phyloP scores from a whole-genome alignment of 2,797 vertebrate species.

The Bryconaethiops microstoma region DNA sequence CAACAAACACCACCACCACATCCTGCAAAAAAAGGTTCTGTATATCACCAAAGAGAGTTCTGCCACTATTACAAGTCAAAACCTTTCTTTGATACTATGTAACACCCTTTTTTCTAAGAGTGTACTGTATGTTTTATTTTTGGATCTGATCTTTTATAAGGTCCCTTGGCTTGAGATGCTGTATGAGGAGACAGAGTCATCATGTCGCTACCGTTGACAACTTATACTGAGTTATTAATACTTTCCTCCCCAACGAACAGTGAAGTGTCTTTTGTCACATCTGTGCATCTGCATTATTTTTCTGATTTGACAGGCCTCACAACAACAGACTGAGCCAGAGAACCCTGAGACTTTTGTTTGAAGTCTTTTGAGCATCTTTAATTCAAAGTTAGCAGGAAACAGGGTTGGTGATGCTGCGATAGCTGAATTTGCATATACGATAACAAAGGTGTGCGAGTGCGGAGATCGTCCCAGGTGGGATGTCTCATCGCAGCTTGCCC shows the following conservation, averaged over 20 bases:
- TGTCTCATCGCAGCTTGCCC: background rate
- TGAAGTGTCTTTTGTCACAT: background rate
- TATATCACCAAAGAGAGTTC: no score
- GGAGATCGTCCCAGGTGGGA: background rate
- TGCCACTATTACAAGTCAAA: no score
- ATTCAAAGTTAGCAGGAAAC: background rate
- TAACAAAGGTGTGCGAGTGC: constrained; percentile 1
- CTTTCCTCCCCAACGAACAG: background rate
- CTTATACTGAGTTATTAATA: background rate
- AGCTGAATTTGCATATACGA: background rate
- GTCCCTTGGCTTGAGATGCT: background rate
- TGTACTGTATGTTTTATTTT: background rate
- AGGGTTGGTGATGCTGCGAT: background rate
- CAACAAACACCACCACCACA: no score
- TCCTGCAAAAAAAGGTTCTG: no score
- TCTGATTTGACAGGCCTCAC: constrained; percentile 2
- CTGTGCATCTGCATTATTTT: background rate
- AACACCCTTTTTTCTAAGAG: background rate
- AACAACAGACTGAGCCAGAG: background rate
- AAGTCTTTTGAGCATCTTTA: constrained; percentile 5
- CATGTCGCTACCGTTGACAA: background rate
- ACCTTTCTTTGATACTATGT: no score
- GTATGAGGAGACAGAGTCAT: background rate
- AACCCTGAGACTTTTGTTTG: background rate
- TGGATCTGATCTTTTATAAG: background rate